A percentile compares a stretch with the other conserved stretches of the same genome.
phyloP scores from a whole-genome alignment of 1,140 invertebrate species.

The Adelges cooleyi region DNA sequence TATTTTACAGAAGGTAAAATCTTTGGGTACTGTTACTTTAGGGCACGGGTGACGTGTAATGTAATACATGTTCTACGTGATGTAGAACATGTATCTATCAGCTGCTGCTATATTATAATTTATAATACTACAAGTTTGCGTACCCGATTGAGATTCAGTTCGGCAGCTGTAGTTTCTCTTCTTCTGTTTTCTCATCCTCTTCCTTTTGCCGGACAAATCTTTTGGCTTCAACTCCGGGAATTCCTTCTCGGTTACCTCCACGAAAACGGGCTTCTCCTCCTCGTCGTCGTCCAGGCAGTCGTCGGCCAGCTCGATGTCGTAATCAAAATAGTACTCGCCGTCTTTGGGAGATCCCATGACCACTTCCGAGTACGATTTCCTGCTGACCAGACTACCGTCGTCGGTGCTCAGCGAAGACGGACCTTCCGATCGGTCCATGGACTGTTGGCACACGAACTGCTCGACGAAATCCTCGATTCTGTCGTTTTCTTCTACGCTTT shows the following conservation, averaged over 20 bases:
- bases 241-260: conserved; percentile 19
- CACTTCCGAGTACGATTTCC: conserved; percentile 13
- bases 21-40: too few relatives aligned
- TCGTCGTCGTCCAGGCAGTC: conserved; percentile 9
- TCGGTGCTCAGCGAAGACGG: conserved; percentile 11
- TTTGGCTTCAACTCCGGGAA: conserved; percentile 19
- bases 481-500: background rate
- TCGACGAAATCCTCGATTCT: conserved; percentile 5
- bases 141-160: background rate
- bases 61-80: too few relatives aligned
- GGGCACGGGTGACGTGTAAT: too few relatives aligned
- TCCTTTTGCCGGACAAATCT: conserved; percentile 14
- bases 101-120: too few relatives aligned
- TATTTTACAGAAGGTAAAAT: too few relatives aligned
- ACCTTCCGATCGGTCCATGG: background rate
- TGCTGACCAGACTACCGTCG: conserved; percentile 1
- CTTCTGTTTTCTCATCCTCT: conserved; percentile 11
- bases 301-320: background rate
- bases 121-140: too few relatives aligned
- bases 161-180: conserved; percentile 6
- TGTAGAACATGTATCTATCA: too few relatives aligned
- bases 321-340: conserved; percentile 9
- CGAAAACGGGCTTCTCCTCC: background rate
- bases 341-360: background rate
- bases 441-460: background rate